Evolutionary conservation across 2,888 invertebrate genomes (phyloP).

Genomic region (Eudemis profundana): DNA sequence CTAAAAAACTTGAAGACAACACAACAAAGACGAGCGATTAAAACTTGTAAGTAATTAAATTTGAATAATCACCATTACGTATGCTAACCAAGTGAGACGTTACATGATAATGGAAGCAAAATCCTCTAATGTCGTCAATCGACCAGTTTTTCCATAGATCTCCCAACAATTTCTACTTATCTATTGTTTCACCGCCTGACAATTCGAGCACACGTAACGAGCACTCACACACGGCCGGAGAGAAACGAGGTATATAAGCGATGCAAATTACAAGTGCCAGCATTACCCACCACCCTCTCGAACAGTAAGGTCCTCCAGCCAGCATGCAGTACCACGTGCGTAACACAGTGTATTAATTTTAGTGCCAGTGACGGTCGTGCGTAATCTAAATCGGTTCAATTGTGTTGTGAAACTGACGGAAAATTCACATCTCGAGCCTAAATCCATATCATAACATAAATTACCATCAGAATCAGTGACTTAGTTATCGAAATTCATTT

Average conservation of each 20-base stretch:
- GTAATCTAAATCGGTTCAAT: slow-evolving; percentile 40
- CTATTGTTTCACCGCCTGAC: slow-evolving; percentile 79
- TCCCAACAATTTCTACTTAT: slow-evolving; percentile 74
- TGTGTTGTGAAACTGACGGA: slow-evolving; percentile 37
- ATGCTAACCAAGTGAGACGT: slow-evolving; percentile 48
- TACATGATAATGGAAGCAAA: slow-evolving; percentile 50
- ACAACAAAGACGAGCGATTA: slow-evolving; percentile 2
- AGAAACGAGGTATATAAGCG: slow-evolving; percentile 83
- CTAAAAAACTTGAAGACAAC: slow-evolving; percentile 16
- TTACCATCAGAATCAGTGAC: slow-evolving; percentile 40
- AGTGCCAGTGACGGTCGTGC: slow-evolving; percentile 54
- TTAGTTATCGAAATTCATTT: slow-evolving; percentile 51
- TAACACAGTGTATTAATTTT: slow-evolving; percentile 52
- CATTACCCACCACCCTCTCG: slow-evolving; percentile 80
- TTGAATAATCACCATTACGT: slow-evolving; percentile 40
- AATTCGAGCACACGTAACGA: slow-evolving; percentile 76
- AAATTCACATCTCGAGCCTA: slow-evolving; percentile 44
- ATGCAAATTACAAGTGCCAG: slow-evolving; percentile 80
- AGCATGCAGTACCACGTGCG: slow-evolving; percentile 81
- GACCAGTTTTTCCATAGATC: slow-evolving; percentile 65
- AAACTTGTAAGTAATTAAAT: slow-evolving; percentile 19
- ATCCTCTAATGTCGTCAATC: slow-evolving; percentile 57
- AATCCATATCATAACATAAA: slow-evolving; percentile 31
- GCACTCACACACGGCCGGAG: slow-evolving; percentile 69
- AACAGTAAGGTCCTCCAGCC: slow-evolving; percentile 66